Evolutionary conservation across 2,113 vertebrate species (phyloP).

Genomic region (Morone chrysops): DNA sequence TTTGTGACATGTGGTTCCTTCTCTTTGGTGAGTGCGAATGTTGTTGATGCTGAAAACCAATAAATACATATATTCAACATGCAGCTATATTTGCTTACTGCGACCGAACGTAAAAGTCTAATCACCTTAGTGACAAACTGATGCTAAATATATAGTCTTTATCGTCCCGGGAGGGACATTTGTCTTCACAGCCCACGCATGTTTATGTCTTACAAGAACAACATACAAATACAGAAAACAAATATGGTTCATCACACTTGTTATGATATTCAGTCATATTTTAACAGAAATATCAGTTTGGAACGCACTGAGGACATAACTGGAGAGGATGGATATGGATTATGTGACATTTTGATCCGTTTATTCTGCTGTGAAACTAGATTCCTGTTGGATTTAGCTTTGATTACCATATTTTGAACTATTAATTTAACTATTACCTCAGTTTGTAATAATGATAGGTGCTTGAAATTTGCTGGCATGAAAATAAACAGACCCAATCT

Average conservation of each 20-base stretch:
- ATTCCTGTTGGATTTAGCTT: neutral
- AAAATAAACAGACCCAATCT: neutral
- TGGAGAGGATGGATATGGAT: no score
- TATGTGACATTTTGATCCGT: no score
- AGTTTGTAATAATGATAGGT: neutral
- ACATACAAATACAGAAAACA: neutral
- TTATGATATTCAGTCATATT: neutral
- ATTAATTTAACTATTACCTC: neutral
- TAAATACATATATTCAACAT: neutral
- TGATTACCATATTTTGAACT: neutral
- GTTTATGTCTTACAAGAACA: neutral
- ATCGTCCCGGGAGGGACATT: neutral
- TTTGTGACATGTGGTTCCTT: neutral
- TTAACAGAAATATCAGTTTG: neutral
- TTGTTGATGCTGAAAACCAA: neutral
- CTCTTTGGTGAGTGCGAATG: neutral
- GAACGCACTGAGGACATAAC: neutral
- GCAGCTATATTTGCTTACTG: neutral
- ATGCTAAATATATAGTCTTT: neutral
- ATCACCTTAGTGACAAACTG: neutral
- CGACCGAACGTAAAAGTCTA: neutral
- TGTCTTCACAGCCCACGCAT: neutral
- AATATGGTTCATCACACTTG: neutral
- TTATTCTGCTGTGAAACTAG: neutral
- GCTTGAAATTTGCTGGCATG: neutral